Base-by-base conservation (phyloP, 2,113 vertebrate genomes). In the Microtus montanus region DNA sequence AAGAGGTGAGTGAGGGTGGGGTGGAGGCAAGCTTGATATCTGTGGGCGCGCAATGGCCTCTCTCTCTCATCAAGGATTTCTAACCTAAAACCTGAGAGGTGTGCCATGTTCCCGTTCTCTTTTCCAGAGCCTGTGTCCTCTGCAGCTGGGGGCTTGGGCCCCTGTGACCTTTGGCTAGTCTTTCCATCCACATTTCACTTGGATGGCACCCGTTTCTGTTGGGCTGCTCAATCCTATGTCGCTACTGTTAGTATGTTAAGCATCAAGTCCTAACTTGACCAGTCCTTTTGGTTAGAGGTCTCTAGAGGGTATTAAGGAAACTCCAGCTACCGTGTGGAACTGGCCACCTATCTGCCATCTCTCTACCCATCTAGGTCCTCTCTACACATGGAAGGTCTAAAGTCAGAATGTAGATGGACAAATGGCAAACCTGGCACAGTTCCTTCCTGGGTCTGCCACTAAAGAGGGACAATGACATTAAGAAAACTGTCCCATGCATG, bases 61-160 rank as follows among this genome's bases (percentile, higher is more conserved):
- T 82, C 35, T 30, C 49, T 85, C 28, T 26, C 70, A 70, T 24
- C 22, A 35, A 4, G 24, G 24, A 33, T 83, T 70, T 90, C 64
- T 47, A 61, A 54, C 44, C 61, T 33, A 35, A 52, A 52, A 52
- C 79, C 33, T 1, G 15, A 35, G 7, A 11, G 73, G 63, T 58
- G 35, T 13, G 10, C 63, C 33, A 35, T 13, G 30, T 41, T 47
- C 22, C 17, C 1, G 1, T 63, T 13, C 7, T 17, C 5, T 44
- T 73, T 49, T 9, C 52, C 58, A 26, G 77, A 85, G 77, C 6
- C 12, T 0, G 8, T 24, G 9, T 11, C 14, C 61, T 33, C 0
- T 15, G 87, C 49, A 41, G 13, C 3, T 1, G 4, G 15, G 2
- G 24, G 13, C 58, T 44, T 0, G 0, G 2, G 44, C 35, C 49